Conservation (phyloP, 2,888 invertebrate genomes). For the Dendrolimus houi region DNA sequence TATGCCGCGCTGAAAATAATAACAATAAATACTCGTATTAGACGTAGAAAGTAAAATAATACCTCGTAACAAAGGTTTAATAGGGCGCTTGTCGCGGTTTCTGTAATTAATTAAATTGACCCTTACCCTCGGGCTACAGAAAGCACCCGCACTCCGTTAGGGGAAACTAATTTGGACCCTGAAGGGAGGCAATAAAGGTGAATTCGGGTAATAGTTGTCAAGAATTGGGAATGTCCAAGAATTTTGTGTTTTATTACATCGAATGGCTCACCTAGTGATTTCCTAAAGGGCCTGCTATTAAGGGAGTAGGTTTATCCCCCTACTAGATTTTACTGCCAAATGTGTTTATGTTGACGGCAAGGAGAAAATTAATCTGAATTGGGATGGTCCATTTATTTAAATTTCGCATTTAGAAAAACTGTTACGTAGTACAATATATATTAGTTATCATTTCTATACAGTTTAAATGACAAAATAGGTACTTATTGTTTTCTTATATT, state of each 20-base stretch:
- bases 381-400: too few species aligned
- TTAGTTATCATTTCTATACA: too few species aligned
- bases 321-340: conserved; percentile 13
- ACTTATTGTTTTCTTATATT: too few species aligned
- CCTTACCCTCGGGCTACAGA: conserved; percentile 44
- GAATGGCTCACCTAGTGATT: conserved; percentile 45
- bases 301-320: conserved; percentile 39
- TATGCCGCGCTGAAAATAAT: conserved; percentile 10
- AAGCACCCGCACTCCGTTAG: conserved; percentile 25
- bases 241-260: conserved; percentile 50
- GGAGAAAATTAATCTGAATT: not conserved
- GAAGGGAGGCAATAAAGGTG: conserved; percentile 25
- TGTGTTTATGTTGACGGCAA: not conserved
- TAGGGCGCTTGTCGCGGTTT: conserved; percentile 54
- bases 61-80: conserved; percentile 52
- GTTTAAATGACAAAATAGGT: too few species aligned
- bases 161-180: conserved; percentile 35
- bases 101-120: conserved; percentile 64
- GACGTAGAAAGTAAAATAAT: conserved; percentile 40
- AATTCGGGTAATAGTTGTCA: conserved; percentile 20
- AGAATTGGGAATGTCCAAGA: conserved; percentile 39
- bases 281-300: conserved; percentile 44
- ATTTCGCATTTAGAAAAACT: too few species aligned
- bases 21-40: conserved; percentile 33
- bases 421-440: too few species aligned